phyloP scores from a whole-genome alignment of 2,888 invertebrate species.

The Seira musarum region DNA sequence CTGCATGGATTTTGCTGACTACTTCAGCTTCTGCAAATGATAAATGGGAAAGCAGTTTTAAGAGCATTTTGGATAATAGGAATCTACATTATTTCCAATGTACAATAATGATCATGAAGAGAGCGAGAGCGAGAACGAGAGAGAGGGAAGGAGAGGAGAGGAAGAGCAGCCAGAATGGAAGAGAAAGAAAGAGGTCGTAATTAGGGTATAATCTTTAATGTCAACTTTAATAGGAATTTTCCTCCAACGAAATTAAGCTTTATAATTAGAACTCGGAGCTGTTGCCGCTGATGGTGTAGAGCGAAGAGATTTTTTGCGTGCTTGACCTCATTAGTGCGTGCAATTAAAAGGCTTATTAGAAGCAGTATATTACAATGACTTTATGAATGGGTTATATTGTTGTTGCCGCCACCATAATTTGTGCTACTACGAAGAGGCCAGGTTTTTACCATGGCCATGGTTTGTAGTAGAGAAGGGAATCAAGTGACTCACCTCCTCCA shows the following conservation, averaged over 20 bases:
- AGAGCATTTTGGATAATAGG: conserved; percentile 15
- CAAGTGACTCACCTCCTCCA: conserved; percentile 79
- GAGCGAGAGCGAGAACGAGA: background rate
- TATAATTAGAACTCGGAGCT: conserved; percentile 8
- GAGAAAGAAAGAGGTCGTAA: background rate
- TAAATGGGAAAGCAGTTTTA: conserved; percentile 28
- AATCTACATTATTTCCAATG: conserved; percentile 21
- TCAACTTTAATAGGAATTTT: conserved; percentile 16
- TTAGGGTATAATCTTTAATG: conserved; percentile 22
- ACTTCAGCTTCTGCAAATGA: conserved; percentile 22
- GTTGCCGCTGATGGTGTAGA: conserved; percentile 8
- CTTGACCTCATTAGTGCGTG: conserved; percentile 18
- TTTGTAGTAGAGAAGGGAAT: background rate
- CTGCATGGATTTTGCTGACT: conserved; percentile 16
- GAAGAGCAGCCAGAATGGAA: background rate
- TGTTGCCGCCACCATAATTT: no score
- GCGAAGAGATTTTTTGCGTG: conserved; percentile 10
- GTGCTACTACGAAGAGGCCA: no score
- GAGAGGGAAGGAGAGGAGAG: conserved; percentile 11
- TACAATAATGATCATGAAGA: conserved; percentile 22
- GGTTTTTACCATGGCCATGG: no score
- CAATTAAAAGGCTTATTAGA: conserved; percentile 15
- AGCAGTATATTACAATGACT: background rate
- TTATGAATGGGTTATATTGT: background rate
- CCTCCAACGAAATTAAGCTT: conserved; percentile 15